Evolutionary conservation across 2,888 invertebrate genomes (phyloP).

Genomic region (Philopedon plagiatum): DNA sequence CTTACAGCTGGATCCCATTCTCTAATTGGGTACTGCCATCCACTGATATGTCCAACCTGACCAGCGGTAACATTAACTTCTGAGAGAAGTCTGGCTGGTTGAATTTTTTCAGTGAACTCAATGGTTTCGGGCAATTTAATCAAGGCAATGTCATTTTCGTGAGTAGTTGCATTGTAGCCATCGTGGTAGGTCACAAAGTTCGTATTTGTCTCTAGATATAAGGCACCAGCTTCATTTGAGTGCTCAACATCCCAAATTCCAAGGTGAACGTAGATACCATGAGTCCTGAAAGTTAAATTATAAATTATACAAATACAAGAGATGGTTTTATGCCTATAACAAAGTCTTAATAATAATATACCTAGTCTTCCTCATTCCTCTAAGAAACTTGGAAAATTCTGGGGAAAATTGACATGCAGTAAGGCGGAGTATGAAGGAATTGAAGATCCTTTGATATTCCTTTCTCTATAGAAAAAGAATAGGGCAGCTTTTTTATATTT

Average conservation of each 20-base stretch:
- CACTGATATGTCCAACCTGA: slow-evolving; percentile 11
- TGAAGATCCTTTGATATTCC: too few species aligned
- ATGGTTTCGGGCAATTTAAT: not conserved
- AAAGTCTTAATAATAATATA: too few species aligned
- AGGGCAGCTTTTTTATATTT: too few species aligned
- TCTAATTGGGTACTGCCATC: slow-evolving; percentile 15
- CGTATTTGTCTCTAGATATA: not conserved
- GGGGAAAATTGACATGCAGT: too few species aligned
- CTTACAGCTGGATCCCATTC: slow-evolving; percentile 11
- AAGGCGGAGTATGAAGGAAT: too few species aligned
- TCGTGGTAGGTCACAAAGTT: not conserved
- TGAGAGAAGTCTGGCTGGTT: slow-evolving; percentile 2
- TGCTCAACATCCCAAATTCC: not conserved
- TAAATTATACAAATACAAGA: not conserved
- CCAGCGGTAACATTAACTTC: slow-evolving; percentile 3
- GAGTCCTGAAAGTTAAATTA: slow-evolving; percentile 2
- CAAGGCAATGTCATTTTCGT: slow-evolving; percentile 22
- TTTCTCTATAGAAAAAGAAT: too few species aligned
- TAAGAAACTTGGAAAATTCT: too few species aligned
- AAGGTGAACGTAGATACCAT: slow-evolving; percentile 1
- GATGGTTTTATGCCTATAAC: too few species aligned
- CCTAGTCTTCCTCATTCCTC: too few species aligned
- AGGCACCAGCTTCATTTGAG: not conserved
- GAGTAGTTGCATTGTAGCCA: slow-evolving; percentile 8
- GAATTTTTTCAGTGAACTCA: not conserved